Conservation (phyloP, 2,113 vertebrate species). For the Saguinus imperator region DNA sequence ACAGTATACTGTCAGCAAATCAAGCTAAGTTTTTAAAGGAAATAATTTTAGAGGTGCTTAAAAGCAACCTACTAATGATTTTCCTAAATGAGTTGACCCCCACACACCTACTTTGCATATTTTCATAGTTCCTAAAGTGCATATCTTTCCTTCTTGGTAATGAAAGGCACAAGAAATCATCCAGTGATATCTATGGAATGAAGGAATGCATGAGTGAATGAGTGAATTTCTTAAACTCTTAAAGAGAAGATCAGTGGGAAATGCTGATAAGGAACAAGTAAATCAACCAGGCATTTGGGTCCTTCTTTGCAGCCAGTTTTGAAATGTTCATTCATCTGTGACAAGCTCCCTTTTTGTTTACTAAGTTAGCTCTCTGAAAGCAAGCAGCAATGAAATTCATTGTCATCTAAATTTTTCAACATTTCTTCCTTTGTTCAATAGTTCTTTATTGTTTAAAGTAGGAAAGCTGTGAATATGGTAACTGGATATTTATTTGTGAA, state of each 20-base stretch:
- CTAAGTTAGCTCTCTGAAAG: not conserved
- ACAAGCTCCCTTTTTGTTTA: not conserved
- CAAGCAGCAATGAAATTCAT: not conserved
- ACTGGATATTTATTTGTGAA: not conserved
- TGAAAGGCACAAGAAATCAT: not conserved
- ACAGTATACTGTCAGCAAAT: not conserved
- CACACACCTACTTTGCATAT: not conserved
- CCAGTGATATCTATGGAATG: not conserved
- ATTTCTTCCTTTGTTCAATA: not conserved
- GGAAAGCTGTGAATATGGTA: not conserved
- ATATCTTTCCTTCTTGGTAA: not conserved
- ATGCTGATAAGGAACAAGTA: not conserved
- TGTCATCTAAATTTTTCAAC: not conserved
- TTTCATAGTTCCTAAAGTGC: not conserved
- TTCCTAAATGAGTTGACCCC: not conserved
- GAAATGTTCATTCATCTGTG: not conserved
- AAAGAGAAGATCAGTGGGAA: not conserved
- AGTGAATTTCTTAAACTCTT: not conserved
- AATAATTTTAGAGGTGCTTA: not conserved
- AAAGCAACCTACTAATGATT: not conserved
- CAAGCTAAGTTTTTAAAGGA: slow-evolving; percentile 11
- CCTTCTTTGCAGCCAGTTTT: not conserved
- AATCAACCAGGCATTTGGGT: not conserved
- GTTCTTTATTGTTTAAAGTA: slow-evolving; percentile 11
- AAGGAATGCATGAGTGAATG: not conserved